Percentiles rank a stretch among this genome's conserved stretches.
Conservation (phyloP, 1,140 invertebrate genomes). For the Acromyrmex echinatior region DNA sequence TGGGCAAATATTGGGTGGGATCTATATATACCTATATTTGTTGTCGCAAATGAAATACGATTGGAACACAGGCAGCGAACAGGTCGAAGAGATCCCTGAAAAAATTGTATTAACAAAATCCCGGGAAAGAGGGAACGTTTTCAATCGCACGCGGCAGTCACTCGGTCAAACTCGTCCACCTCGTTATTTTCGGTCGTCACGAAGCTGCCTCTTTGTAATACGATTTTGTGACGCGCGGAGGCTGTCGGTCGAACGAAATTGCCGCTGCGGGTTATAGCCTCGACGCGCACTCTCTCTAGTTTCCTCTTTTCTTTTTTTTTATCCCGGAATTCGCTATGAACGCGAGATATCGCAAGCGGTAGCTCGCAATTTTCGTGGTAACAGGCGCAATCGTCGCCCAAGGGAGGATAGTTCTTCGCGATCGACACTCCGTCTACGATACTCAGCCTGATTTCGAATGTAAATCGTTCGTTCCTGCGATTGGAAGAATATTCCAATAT, state of each 20-base stretch:
- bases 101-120: constrained; percentile 57
- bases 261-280: constrained; percentile 70
- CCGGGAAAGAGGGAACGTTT: constrained; percentile 37
- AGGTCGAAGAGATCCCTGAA: not conserved
- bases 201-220: constrained; percentile 62
- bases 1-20: not conserved
- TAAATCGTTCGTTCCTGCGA: constrained; percentile 68
- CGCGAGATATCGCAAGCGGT: constrained; percentile 73
- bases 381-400: constrained; percentile 63
- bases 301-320: constrained; percentile 24
- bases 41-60: constrained; percentile 8
- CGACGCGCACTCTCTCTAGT: constrained; percentile 33
- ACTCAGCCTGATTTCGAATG: constrained; percentile 67
- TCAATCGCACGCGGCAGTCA: constrained; percentile 35
- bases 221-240: constrained; percentile 52
- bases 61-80: not conserved
- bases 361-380: constrained; percentile 71
- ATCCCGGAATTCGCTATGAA: constrained; percentile 31
- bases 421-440: constrained; percentile 63
- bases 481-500: constrained; percentile 13
- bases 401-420: constrained; percentile 66
- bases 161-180: constrained; percentile 28
- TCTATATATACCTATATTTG: not conserved
- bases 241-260: constrained; percentile 64
- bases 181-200: constrained; percentile 60